Conservation (phyloP, 2,888 invertebrate species). For the Athetis lepigone region DNA sequence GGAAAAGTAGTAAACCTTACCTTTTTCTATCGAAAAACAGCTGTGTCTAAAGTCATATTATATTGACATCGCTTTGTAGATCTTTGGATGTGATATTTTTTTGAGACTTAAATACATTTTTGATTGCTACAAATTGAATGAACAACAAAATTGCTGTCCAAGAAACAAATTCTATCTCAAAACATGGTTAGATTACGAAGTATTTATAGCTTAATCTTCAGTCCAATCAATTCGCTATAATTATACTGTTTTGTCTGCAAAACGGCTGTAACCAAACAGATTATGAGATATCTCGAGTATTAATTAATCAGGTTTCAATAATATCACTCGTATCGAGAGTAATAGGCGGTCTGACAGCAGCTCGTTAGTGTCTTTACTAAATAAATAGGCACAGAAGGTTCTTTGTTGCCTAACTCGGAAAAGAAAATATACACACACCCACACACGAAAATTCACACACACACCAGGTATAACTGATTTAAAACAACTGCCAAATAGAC, state of each 20-base stretch:
- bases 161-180: background rate
- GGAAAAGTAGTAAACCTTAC: too few relatives aligned
- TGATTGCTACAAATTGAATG: too few relatives aligned
- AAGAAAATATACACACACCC: too few relatives aligned
- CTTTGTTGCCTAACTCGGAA: too few relatives aligned
- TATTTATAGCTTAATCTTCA: background rate
- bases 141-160: background rate
- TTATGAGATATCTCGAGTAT: constrained; percentile 29
- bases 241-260: background rate
- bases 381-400: background rate
- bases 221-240: background rate
- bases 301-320: constrained; percentile 51
- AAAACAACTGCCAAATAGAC: too few relatives aligned
- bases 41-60: too few relatives aligned
- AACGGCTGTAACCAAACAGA: background rate
- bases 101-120: too few relatives aligned
- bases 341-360: constrained; percentile 26
- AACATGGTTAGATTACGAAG: background rate
- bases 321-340: constrained; percentile 27
- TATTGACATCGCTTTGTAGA: too few relatives aligned
- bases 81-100: too few relatives aligned
- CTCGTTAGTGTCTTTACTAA: constrained; percentile 19
- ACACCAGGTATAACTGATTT: too few relatives aligned
- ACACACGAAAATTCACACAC: too few relatives aligned
- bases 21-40: too few relatives aligned